phyloP scores from a whole-genome alignment of 2,113 vertebrate genomes.

The Tor tambroides region DNA sequence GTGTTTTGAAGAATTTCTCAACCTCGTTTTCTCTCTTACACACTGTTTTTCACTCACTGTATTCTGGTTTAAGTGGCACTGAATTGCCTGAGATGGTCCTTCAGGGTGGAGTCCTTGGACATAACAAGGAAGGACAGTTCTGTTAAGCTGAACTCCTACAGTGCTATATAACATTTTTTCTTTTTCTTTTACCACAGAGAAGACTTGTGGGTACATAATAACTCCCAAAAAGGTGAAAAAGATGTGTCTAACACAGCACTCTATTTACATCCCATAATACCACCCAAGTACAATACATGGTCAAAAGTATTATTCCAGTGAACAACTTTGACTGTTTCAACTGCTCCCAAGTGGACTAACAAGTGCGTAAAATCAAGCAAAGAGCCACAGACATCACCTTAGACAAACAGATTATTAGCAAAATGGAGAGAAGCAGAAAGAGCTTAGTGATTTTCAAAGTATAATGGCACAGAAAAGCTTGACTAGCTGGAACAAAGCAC shows the following conservation, averaged over 20 bases:
- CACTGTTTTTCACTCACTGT: too few species aligned
- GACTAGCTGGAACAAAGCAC: background rate
- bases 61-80: too few species aligned
- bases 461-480: background rate
- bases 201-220: background rate
- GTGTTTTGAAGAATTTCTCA: too few species aligned
- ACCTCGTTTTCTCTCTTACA: too few species aligned
- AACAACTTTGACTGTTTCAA: background rate
- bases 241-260: background rate
- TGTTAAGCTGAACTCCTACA: background rate
- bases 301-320: background rate
- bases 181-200: background rate
- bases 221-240: background rate
- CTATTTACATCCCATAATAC: background rate
- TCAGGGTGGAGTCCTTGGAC: too few species aligned
- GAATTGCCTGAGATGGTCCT: too few species aligned
- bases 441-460: background rate
- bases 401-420: background rate
- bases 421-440: background rate
- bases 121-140: constrained; percentile 18
- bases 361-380: background rate
- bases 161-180: background rate
- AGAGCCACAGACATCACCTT: background rate
- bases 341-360: background rate
- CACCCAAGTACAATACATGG: background rate